Base-by-base conservation (phyloP, 2,888 invertebrate species). In the Spodoptera exigua region DNA sequence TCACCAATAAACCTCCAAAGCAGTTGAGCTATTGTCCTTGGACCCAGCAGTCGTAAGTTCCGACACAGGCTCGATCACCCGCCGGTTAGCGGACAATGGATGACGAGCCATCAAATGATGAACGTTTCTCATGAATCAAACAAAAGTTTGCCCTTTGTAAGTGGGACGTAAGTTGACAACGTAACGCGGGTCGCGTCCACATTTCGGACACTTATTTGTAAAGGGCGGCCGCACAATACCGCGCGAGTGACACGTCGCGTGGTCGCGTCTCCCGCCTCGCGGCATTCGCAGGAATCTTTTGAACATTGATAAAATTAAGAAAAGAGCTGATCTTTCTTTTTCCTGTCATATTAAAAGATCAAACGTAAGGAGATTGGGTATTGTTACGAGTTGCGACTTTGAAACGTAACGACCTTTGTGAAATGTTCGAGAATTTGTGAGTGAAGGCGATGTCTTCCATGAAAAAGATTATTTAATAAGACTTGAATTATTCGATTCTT, bases 301-400 rank as follows among this genome's bases (percentile, higher is more conserved):
- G 16, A 44, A 52, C 11, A 60, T 53, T 64, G 12, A 60, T 67
- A 67, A 47, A 43, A 60, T 67, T 47, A 65, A 40, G 16, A 60
- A 53, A 35, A 35, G 1, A 52, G 14, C 43, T 39, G 52, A 36
- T 43, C 7, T 46, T 49, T 51, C 16, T 46, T 48, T 44, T 10
- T 43, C 21, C 13, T 32, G 52, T 32, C 39, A 18, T n/a, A 47
- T 60, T 44, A 40, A 32, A 39, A 52, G 61, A 53, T 65, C 61
- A 65, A 67, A 53, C 5, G 43, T 39, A 35, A 46, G 55, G 34
- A 53, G 13, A 45, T 49, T 65, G n/a, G 13, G 37, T 18, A 35
- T 35, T 57, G 27, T 57, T 18, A 37, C 37, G 18, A 41, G 7
- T 27, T 13, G 13, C 34, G 36, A 16, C 13, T 16, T 27, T 4